Percentiles rank a stretch among this genome's conserved stretches.
Conservation (phyloP, 2,888 invertebrate genomes). For the Operophtera brumata region DNA sequence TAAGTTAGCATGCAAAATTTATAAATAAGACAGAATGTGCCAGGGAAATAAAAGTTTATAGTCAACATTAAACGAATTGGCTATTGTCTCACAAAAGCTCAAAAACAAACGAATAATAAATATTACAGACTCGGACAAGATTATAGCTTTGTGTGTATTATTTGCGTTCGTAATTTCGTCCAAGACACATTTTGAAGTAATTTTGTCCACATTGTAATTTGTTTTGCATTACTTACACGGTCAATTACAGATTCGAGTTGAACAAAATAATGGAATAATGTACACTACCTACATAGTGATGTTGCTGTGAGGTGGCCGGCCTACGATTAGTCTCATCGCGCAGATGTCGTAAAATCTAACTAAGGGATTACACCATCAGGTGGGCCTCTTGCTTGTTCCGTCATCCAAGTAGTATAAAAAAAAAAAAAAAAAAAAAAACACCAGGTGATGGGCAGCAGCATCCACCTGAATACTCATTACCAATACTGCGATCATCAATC, state of each 20-base stretch:
- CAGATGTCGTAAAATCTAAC: too few species aligned
- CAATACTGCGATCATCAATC: too few species aligned
- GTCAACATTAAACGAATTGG: slow-evolving; percentile 16
- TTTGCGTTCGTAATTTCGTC: slow-evolving; percentile 33
- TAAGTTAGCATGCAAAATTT: not conserved
- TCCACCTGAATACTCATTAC: too few species aligned
- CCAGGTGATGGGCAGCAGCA: too few species aligned
- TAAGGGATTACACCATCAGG: too few species aligned
- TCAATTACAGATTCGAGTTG: slow-evolving; percentile 45
- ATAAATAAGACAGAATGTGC: too few species aligned
- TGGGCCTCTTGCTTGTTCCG: too few species aligned
- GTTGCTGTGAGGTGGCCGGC: too few species aligned
- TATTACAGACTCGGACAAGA: slow-evolving; percentile 17
- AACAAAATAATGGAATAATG: slow-evolving; percentile 31
- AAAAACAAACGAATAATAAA: slow-evolving; percentile 25
- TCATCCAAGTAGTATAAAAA: too few species aligned
- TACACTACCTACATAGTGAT: too few species aligned
- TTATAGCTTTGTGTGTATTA: slow-evolving; percentile 29
- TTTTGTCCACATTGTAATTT: slow-evolving; percentile 34
- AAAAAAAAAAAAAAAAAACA: too few species aligned
- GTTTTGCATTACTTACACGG: slow-evolving; percentile 42
- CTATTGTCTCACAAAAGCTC: slow-evolving; percentile 26
- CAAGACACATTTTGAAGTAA: slow-evolving; percentile 37
- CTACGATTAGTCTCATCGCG: too few species aligned
- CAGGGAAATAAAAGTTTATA: not conserved